Conservation (phyloP, 2,797 vertebrate species). For the Threskiornis aethiopicus region DNA sequence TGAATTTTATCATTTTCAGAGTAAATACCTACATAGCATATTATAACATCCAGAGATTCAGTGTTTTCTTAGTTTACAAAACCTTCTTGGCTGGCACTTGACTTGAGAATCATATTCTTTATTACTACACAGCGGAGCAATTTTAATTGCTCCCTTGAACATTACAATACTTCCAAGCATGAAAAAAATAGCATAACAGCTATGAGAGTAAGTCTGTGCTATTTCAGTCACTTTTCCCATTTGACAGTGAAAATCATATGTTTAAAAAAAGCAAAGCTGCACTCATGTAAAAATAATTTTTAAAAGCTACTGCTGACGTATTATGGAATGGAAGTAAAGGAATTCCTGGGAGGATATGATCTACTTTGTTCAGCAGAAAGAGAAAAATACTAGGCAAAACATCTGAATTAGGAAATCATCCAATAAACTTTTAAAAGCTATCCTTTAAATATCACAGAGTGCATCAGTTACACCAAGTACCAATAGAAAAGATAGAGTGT, state of each 20-base stretch:
- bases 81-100: background rate
- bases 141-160: slow-evolving; percentile 64
- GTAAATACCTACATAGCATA: background rate
- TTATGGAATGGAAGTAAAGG: background rate
- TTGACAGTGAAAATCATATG: slow-evolving; percentile 45
- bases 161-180: slow-evolving; percentile 26
- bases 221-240: slow-evolving; percentile 46
- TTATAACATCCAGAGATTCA: background rate
- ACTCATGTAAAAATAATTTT: slow-evolving; percentile 3
- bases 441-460: background rate
- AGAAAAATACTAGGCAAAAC: background rate
- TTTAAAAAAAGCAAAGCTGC: slow-evolving; percentile 36
- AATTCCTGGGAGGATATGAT: background rate
- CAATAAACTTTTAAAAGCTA: background rate
- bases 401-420: background rate
- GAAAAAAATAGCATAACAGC: slow-evolving; percentile 1
- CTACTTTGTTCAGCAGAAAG: background rate
- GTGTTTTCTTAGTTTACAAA: background rate
- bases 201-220: background rate
- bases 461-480: background rate
- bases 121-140: background rate
- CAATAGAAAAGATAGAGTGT: background rate
- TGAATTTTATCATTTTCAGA: background rate
- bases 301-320: slow-evolving; percentile 10
- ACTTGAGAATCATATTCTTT: slow-evolving; percentile 29